Conservation (phyloP, 2,113 vertebrate genomes). For the Pelvicachromis taeniatus region DNA sequence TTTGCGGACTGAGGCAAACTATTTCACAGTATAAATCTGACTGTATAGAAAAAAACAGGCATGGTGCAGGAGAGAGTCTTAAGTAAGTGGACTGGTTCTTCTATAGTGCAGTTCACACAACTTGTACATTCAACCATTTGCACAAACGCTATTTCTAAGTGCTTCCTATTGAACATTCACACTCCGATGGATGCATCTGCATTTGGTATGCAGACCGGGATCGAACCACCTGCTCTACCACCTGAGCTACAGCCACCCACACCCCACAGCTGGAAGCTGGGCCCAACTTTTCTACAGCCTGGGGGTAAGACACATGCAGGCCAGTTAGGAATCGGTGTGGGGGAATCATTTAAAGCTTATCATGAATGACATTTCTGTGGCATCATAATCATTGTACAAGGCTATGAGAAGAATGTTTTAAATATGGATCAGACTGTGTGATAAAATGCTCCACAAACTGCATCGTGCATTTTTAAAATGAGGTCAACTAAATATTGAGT, state of each 20-base stretch:
- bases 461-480: not conserved
- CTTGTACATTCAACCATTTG: fast-evolving
- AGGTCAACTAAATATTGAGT: fast-evolving
- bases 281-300: not conserved
- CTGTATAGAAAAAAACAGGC: not conserved
- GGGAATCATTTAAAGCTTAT: fast-evolving
- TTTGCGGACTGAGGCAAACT: not conserved
- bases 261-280: not conserved
- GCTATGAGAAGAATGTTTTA: not conserved
- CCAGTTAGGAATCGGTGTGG: fast-evolving
- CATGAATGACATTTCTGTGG: not conserved
- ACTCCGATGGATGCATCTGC: fast-evolving
- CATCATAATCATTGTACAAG: not conserved
- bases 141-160: fast-evolving
- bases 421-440: not conserved
- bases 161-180: not conserved
- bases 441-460: not conserved
- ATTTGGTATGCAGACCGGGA: not conserved
- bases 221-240: not conserved
- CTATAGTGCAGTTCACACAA: not conserved
- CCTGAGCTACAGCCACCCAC: not conserved
- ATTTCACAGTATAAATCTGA: no score
- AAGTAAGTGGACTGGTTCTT: not conserved
- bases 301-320: not conserved
- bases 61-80: not conserved